Conservation (phyloP, 2,888 invertebrate genomes). For the Nemotelus pantherinus region DNA sequence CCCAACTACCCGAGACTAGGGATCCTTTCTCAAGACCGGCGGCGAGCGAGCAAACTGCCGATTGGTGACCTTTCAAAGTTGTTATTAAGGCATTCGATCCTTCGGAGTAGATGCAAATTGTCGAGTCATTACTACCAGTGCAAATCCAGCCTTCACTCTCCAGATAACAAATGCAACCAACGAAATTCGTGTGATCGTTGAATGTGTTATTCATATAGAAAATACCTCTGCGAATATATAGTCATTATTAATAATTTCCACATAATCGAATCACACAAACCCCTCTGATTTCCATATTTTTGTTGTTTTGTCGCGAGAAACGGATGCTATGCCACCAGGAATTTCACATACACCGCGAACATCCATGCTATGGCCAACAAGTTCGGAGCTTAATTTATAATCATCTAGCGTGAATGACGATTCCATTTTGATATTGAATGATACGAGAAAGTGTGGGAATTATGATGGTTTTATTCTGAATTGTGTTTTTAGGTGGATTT, state of each 20-base stretch:
- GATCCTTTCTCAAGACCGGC: slow-evolving; percentile 66
- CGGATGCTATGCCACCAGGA: slow-evolving; percentile 80
- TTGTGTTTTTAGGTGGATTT: neutral
- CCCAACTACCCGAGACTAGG: slow-evolving; percentile 92
- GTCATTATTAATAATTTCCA: too few relatives aligned
- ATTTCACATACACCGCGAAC: slow-evolving; percentile 76
- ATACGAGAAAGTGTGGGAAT: neutral
- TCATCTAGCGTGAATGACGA: slow-evolving; percentile 59
- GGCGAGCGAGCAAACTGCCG: slow-evolving; percentile 67
- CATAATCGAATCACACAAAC: slow-evolving; percentile 58
- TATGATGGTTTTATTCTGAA: neutral
- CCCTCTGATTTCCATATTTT: slow-evolving; percentile 85
- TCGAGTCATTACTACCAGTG: slow-evolving; percentile 90
- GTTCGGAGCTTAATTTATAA: slow-evolving; percentile 82
- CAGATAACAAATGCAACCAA: slow-evolving; percentile 81
- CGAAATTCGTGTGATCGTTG: slow-evolving; percentile 86
- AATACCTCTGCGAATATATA: slow-evolving; percentile 68
- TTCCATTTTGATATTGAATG: slow-evolving; percentile 8
- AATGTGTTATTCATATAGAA: slow-evolving; percentile 75
- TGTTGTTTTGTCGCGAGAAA: slow-evolving; percentile 88
- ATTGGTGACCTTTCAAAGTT: slow-evolving; percentile 77
- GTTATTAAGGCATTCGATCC: slow-evolving; percentile 75
- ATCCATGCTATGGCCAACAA: slow-evolving; percentile 85
- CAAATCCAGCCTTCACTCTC: slow-evolving; percentile 80
- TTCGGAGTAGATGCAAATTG: slow-evolving; percentile 81